Base-by-base conservation (phyloP, 2,888 invertebrate genomes). In the Athrips mouffetella region DNA sequence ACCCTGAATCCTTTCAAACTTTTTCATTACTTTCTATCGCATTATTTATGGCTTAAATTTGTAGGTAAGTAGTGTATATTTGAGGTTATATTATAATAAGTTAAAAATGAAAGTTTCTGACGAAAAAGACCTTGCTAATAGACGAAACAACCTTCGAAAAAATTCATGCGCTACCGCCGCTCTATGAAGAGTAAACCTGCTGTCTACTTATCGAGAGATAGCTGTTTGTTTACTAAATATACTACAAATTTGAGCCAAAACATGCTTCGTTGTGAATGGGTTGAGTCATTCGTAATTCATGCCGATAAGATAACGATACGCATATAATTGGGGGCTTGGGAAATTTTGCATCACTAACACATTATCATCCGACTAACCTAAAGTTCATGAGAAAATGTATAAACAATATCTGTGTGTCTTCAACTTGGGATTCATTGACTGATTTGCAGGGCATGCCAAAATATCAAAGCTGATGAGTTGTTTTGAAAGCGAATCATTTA, bases 391-490 rank as follows among this genome's bases (percentile, higher is more conserved):
- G 67, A 76, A 74, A 76, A 76, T 77, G 75, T 77, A 73, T 61
- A 63, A 73, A 70, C 58, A 61, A 71, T 84, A 78, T 88, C 88
- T 88, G 88, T 88, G 88, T 86, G 86, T 88, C 88, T 87, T 85
- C 86, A 88, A 83, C 60, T 74, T 80, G 76, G 85, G 85, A 79
- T 79, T 80, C 84, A 76, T 89, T 89, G 80, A 84, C 79, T 86
- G 78, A 85, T 87, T 88, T 88, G 68, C 89, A 89, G 89, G 89
- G 81, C 78, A 85, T 85, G 80, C 68, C 73, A 80, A 83, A 74
- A 69, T 73, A 71, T 71, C 68, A 71, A 76, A 77, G 73, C 74
- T 72, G 76, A 80, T 82, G 76, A 76, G 61, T 71, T 67, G 69
- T 76, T 71, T 80, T 72, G 72, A 80, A 79, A 77, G 80, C 70